These are phyloP conservation scores for Halcyon leucocephala DNA, from an alignment of 2,797 vertebrate genomes.

Conservation along the genomic window DNA sequence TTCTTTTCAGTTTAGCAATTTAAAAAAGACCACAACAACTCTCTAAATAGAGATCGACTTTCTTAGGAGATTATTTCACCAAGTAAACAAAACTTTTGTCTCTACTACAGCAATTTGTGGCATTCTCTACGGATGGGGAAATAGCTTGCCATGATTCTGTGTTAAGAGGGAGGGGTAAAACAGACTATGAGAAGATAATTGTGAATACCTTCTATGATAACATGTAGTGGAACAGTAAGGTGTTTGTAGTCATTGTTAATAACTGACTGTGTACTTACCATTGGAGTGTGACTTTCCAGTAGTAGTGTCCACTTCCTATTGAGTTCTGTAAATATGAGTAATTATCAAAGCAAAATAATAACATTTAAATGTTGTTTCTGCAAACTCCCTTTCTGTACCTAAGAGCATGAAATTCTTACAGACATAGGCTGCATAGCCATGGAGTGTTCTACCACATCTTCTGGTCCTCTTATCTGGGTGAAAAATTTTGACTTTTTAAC, in stretches of 20 bases:
- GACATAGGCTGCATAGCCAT: neutral
- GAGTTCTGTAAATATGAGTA: neutral
- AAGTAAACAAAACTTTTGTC: neutral
- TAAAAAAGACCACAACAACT: neutral
- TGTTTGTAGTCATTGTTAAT: neutral
- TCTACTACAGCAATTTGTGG: neutral
- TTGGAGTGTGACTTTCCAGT: neutral
- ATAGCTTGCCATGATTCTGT: neutral
- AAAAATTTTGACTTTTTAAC: rapidly evolving
- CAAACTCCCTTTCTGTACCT: neutral
- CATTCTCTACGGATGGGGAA: neutral
- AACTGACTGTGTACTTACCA: neutral
- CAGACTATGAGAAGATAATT: neutral
- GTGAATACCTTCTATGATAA: neutral
- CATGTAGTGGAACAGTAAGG: neutral
- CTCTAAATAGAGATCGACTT: neutral
- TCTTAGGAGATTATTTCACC: neutral
- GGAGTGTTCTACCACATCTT: neutral
- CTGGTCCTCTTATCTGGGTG: neutral
- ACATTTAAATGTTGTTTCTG: neutral
- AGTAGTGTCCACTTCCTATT: neutral
- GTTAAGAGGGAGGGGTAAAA: neutral
- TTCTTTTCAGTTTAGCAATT: neutral
- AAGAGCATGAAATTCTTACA: neutral
- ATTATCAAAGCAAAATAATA: neutral